Evolutionary conservation across 2,113 vertebrate species (phyloP).

Genomic region (Muntiacus muntjak): DNA sequence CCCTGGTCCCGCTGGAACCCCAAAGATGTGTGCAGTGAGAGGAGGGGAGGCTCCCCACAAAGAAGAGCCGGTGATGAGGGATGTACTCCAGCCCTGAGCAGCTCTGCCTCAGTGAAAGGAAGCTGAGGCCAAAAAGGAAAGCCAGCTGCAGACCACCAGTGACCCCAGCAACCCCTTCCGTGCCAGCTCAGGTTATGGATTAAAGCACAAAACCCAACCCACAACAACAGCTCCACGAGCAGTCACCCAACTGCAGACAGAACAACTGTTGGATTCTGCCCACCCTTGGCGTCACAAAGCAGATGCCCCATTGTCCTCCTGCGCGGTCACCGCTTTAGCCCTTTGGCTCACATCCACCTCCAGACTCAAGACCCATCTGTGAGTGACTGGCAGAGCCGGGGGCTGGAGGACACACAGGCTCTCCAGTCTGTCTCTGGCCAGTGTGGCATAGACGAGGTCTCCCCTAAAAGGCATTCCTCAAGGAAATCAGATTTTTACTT

Average conservation of each 20-base stretch:
- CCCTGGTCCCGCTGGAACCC: conserved; percentile 86
- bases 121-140: not conserved
- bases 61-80: not conserved
- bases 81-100: accelerated
- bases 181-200: accelerated
- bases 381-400: accelerated
- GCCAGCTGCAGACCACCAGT: accelerated
- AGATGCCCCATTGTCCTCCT: accelerated
- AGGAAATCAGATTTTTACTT: not conserved
- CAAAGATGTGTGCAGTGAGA: not conserved
- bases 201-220: not conserved
- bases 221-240: not conserved
- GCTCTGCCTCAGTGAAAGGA: no score
- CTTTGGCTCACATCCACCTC: not conserved
- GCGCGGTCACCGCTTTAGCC: no score
- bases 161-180: accelerated
- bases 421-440: not conserved
- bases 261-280: not conserved
- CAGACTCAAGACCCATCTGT: accelerated
- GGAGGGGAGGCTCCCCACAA: not conserved
- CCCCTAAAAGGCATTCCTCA: not conserved
- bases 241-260: no score
- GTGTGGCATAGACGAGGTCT: not conserved
- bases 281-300: accelerated
- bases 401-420: not conserved